Base-by-base conservation (phyloP, 2,888 invertebrate genomes). In the Drosophila flavopinicola region DNA sequence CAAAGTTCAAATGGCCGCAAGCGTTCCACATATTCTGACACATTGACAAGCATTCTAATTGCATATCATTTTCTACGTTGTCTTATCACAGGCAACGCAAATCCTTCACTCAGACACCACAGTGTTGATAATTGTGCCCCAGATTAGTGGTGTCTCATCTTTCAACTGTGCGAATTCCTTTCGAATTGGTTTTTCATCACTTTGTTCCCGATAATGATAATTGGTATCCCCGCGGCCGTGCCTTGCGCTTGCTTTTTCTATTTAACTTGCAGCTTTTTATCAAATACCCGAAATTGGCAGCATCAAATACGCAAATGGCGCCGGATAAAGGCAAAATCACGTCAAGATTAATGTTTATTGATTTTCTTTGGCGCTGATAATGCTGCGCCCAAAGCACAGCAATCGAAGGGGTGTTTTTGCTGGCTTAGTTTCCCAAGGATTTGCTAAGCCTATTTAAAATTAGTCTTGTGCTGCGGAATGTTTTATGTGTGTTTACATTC, bases 271-370 rank as follows among this genome's bases (percentile, higher is more conserved):
- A 86, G 79, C 87, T 79, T 49, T 49, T 72, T 51, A 60, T 66
- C 77, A 59, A 75, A 66, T 54, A 52, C 57, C 44, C 78, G 29
- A 24, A 33, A 57, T 33, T 51, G 47, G 71, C 47, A 64, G 61
- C 66, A 41, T 65, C 60, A 72, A 86, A 86, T 74, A 87, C 70
- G 71, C 78, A 85, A 80, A 87, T 86, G 70, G 71, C 78, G 39
- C 52, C 41, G 83, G 87, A 80, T 87, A 68, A 74, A 66, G 78
- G 65, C 85, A 70, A 85, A 87, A 85, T 85, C 87, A 78, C 80
- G 61, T 54, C 64, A 87, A 80, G 87, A 80, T 80, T 87, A 80
- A 80, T 80, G 85, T 66, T 82, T 87, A 80, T 80, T 80, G 80
- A 80, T 80, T 80, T 80, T 80, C 80, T 87, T 77, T 49, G 52